A percentile compares a stretch with the other conserved stretches of the same genome.
These are phyloP conservation scores for Meliscaeva auricollis DNA, from an alignment of 2,888 invertebrate genomes.

Conservation along the genomic window DNA sequence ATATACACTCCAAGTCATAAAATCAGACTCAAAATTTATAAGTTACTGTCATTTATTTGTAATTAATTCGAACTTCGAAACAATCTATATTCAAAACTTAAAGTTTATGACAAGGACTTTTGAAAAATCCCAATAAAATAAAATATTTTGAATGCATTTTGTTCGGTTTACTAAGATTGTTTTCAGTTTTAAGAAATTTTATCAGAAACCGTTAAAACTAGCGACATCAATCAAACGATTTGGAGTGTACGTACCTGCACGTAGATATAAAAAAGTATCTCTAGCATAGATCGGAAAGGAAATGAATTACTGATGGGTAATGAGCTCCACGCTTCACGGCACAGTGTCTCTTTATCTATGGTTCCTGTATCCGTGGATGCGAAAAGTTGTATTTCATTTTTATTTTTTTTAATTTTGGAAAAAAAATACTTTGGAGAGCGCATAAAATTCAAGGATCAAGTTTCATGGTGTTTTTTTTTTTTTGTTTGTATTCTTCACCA, in stretches of 20 bases:
- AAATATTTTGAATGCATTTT: no score
- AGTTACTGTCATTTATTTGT: no score
- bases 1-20: neutral
- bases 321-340: slow-evolving; percentile 68
- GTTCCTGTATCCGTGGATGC: slow-evolving; percentile 62
- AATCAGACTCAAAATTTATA: neutral
- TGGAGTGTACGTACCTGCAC: neutral
- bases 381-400: slow-evolving; percentile 72
- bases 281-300: slow-evolving; percentile 60
- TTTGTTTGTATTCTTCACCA: neutral
- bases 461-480: slow-evolving; percentile 54
- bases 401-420: slow-evolving; percentile 46
- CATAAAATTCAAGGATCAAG: slow-evolving; percentile 73
- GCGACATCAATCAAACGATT: neutral
- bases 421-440: slow-evolving; percentile 25
- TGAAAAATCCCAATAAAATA: neutral
- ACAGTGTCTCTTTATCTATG: slow-evolving; percentile 65
- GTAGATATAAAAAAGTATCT: slow-evolving; percentile 9
- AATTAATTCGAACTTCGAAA: no score
- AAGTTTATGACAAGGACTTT: no score
- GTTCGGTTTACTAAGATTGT: no score
- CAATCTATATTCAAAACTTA: no score
- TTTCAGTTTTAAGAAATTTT: no score
- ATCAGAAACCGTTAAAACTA: no score
- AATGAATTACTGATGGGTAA: slow-evolving; percentile 75